Percentiles rank a stretch among this genome's conserved stretches.
phyloP scores from a whole-genome alignment of 2,888 invertebrate genomes.

The Hypercompe scribonia region DNA sequence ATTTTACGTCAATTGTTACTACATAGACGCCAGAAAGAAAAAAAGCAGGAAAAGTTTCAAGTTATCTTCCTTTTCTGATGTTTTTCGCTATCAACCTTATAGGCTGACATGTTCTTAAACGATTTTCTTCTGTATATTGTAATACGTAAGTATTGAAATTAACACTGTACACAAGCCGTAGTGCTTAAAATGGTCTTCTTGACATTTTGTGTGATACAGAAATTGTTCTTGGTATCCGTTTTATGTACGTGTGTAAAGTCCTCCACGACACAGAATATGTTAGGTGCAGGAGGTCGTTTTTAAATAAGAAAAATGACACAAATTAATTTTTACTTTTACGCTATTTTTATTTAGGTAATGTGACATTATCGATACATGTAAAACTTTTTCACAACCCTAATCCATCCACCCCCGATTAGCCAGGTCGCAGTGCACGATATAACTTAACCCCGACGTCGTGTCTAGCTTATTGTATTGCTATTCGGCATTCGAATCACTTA shows the following conservation, averaged over 20 bases:
- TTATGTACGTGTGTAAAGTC: too few species aligned
- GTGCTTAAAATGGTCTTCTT: too few species aligned
- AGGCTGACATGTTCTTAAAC: background rate
- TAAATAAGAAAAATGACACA: background rate
- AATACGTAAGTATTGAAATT: too few species aligned
- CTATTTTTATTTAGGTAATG: background rate
- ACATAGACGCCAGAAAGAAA: background rate
- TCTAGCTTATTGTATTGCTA: slow-evolving; percentile 67
- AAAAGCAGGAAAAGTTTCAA: too few species aligned
- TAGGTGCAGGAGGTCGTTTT: background rate
- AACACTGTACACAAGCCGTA: too few species aligned
- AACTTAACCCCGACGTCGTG: slow-evolving; percentile 72
- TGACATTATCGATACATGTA: slow-evolving; percentile 52
- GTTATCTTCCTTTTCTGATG: background rate
- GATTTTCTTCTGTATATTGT: background rate
- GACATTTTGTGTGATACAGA: too few species aligned
- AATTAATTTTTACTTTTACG: background rate
- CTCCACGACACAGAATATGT: too few species aligned
- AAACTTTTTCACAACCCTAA: slow-evolving; percentile 59
- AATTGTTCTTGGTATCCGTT: too few species aligned
- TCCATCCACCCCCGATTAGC: slow-evolving; percentile 73
- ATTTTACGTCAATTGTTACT: background rate
- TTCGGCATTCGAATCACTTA: slow-evolving; percentile 52
- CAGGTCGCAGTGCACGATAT: slow-evolving; percentile 75
- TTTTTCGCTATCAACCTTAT: background rate